A percentile compares a stretch with the other conserved stretches of the same genome.
Conservation (phyloP, 2,113 vertebrate species). For the Illadopsis cleaveri region DNA sequence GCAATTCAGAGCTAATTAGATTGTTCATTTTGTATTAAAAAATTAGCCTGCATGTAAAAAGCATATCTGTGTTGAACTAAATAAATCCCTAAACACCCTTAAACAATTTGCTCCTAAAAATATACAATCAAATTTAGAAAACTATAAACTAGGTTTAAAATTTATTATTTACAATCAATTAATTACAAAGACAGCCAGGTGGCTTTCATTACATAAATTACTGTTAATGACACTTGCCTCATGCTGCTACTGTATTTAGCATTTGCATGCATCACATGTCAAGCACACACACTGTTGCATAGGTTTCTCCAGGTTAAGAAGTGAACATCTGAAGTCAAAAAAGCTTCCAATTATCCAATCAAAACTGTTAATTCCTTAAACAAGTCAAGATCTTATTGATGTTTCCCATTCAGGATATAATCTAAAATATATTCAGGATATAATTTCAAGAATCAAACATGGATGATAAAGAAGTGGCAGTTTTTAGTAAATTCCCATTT, state of each 20-base stretch:
- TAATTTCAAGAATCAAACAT: neutral
- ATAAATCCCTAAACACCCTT: constrained; percentile 6
- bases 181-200: constrained; percentile 92
- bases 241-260: constrained; percentile 89
- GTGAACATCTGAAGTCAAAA: constrained; percentile 48
- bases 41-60: neutral
- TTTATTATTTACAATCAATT: constrained; percentile 96
- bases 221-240: constrained; percentile 95
- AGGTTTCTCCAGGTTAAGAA: constrained; percentile 77
- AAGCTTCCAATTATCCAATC: constrained; percentile 10
- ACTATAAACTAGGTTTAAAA: constrained; percentile 90
- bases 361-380: neutral
- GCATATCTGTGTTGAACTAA: neutral
- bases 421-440: neutral
- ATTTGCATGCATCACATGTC: constrained; percentile 88
- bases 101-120: constrained; percentile 68
- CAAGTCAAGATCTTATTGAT: neutral
- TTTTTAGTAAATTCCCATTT: neutral
- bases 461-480: neutral
- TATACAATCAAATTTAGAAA: constrained; percentile 81
- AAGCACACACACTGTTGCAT: constrained; percentile 75
- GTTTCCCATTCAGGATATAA: neutral
- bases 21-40: neutral
- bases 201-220: constrained; percentile 90
- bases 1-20: neutral